Conservation (phyloP, 2,113 vertebrate genomes). For the Nothoprocta perdicaria region DNA sequence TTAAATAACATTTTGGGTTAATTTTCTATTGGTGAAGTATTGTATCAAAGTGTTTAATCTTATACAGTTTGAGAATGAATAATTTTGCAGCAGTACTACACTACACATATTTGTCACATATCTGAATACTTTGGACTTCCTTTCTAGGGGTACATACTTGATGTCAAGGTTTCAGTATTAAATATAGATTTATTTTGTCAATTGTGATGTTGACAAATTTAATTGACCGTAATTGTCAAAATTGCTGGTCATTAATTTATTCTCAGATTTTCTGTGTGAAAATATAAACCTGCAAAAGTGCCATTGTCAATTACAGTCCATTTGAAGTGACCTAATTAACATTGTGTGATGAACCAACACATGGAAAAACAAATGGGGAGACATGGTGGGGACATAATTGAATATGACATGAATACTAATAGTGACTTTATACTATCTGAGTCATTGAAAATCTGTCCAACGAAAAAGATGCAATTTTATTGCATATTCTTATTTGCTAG, state of each 20-base stretch:
- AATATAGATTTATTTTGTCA: conserved; percentile 70
- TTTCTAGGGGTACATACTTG: conserved; percentile 30
- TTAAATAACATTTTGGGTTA: not conserved
- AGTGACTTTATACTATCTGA: conserved; percentile 71
- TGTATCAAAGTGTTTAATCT: not conserved
- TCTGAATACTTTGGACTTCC: not conserved
- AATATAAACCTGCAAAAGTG: conserved; percentile 82
- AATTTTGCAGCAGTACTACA: not conserved
- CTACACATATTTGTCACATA: not conserved
- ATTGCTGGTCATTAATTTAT: conserved; percentile 87
- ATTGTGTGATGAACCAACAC: conserved; percentile 81
- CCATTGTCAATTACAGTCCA: conserved; percentile 83
- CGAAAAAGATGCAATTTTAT: conserved; percentile 32
- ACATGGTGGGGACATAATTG: conserved; percentile 77
- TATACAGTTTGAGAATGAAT: not conserved
- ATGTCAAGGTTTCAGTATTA: conserved; percentile 63
- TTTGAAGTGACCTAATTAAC: conserved; percentile 87
- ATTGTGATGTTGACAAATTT: conserved; percentile 77
- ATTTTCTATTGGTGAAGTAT: not conserved
- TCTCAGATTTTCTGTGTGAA: conserved; percentile 81
- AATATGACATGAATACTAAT: conserved; percentile 85
- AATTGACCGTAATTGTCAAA: conserved; percentile 88
- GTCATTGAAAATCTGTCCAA: conserved; percentile 58
- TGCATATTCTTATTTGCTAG: conserved; percentile 22
- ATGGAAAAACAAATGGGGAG: conserved; percentile 77